Evolutionary conservation across 2,888 invertebrate genomes (phyloP).

Genomic region (Capitulum mitella): DNA sequence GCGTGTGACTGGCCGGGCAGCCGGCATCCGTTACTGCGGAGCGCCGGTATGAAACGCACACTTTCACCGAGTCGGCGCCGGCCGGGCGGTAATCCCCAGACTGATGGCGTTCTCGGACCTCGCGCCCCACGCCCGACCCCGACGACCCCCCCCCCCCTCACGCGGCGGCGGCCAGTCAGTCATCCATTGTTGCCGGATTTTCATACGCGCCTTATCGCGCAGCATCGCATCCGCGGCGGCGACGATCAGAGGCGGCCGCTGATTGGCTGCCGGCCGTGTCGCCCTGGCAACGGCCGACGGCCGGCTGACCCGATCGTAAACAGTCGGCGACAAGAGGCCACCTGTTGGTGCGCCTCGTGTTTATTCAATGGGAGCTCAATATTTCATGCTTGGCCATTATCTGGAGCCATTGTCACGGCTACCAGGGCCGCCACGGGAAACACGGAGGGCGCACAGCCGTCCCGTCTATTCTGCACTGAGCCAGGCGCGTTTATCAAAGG

Average conservation of each 20-base stretch:
- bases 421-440: neutral
- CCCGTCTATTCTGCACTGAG: neutral
- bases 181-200: neutral
- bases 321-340: neutral
- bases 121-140: no score
- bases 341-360: neutral
- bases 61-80: neutral
- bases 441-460: neutral
- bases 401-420: neutral
- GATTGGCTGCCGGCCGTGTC: neutral
- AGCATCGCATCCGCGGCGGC: neutral
- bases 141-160: no score
- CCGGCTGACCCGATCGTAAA: neutral
- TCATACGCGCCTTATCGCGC: neutral
- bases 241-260: neutral
- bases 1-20: neutral
- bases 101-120: no score
- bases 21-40: neutral
- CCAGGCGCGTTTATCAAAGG: neutral
- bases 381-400: neutral
- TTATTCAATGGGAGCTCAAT: constrained; percentile 6
- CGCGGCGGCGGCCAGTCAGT: neutral
- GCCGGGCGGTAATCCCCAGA: neutral
- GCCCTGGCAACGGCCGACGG: neutral
- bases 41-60: neutral